Percentiles rank a stretch among this genome's conserved stretches.
phyloP scores from a whole-genome alignment of 2,797 vertebrate genomes.

The Urocyon cinereoargenteus region DNA sequence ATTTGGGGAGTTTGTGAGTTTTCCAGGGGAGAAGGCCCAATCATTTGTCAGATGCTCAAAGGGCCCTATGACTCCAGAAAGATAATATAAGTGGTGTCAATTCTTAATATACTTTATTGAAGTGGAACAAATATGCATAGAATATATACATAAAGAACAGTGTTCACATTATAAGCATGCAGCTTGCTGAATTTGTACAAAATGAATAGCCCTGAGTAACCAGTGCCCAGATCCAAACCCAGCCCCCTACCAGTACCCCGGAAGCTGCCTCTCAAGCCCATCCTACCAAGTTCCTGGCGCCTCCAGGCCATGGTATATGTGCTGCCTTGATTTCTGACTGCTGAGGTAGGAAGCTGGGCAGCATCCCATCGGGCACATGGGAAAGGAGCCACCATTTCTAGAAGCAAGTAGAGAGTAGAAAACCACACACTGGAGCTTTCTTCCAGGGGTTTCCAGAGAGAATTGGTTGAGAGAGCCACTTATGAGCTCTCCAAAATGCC shows the following conservation, averaged over 20 bases:
- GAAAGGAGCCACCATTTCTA: neutral
- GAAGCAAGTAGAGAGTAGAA: neutral
- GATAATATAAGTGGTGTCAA: neutral
- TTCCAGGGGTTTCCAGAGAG: neutral
- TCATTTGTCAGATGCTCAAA: constrained; percentile 16
- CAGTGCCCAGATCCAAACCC: neutral
- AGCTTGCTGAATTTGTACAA: neutral
- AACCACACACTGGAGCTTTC: neutral
- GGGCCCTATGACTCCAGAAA: neutral
- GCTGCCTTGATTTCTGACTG: neutral
- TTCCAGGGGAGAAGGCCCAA: neutral
- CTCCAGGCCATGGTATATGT: neutral
- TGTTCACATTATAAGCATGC: neutral
- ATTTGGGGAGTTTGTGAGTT: neutral
- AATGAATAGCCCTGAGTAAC: neutral
- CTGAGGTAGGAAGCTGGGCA: too few species aligned
- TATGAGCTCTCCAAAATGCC: neutral
- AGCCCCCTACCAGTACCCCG: neutral
- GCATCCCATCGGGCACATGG: neutral
- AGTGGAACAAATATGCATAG: neutral
- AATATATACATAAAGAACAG: neutral
- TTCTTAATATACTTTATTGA: neutral
- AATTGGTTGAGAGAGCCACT: neutral
- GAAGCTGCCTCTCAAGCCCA: neutral
- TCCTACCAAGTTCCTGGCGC: neutral